Percentiles rank a stretch among this genome's conserved stretches.
These are phyloP conservation scores for Microctenopoma stevenorrisi DNA, from an alignment of 2,797 vertebrate species.

Conservation along the genomic window DNA sequence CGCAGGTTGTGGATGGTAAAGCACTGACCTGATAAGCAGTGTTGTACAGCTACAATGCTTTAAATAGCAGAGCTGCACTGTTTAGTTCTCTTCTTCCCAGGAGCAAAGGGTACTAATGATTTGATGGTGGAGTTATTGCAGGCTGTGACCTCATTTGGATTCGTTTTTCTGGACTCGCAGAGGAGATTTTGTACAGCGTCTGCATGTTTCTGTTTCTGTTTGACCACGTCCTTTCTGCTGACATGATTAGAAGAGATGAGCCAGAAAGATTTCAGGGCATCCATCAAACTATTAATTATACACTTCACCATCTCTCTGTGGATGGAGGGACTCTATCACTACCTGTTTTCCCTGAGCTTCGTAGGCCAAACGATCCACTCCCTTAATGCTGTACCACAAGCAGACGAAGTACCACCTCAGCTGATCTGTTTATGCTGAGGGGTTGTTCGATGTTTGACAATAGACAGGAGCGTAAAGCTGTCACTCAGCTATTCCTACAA, in stretches of 20 bases:
- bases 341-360: conserved; percentile 17
- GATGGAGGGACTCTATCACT: conserved; percentile 20
- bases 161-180: conserved; percentile 59
- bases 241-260: conserved; percentile 54
- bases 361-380: conserved; percentile 4
- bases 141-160: conserved; percentile 74
- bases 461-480: conserved; percentile 35
- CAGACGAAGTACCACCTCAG: conserved; percentile 1
- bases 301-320: conserved; percentile 29
- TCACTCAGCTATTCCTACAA: conserved; percentile 38
- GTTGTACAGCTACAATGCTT: conserved; percentile 44
- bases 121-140: conserved; percentile 72
- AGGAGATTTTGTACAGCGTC: conserved; percentile 28
- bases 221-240: conserved; percentile 47
- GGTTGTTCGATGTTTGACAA: conserved; percentile 45
- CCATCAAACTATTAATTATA: conserved; percentile 71
- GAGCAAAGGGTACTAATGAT: conserved; percentile 75
- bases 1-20: conserved; percentile 43
- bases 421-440: conserved; percentile 41
- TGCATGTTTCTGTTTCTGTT: conserved; percentile 19
- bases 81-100: conserved; percentile 63
- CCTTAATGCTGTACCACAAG: conserved; percentile 35
- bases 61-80: conserved; percentile 61
- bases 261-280: conserved; percentile 55
- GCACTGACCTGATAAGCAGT: conserved; percentile 55